Conservation (phyloP, 1,140 invertebrate species). For the Ridgeia piscesae region DNA sequence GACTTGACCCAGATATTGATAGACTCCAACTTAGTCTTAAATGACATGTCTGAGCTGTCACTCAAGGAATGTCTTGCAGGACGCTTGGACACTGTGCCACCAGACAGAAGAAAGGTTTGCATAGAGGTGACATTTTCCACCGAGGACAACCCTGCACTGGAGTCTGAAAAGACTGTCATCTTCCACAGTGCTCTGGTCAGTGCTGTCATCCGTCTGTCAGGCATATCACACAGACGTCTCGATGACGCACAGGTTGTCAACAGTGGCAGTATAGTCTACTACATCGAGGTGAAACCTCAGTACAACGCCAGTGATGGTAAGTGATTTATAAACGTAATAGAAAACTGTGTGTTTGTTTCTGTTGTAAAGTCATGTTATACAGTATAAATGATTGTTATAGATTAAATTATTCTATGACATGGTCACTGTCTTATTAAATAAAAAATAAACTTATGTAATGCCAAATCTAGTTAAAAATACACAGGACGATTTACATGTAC, state of each 20-base stretch:
- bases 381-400: too few species aligned
- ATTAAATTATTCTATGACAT: too few species aligned
- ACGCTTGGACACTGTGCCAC: not conserved
- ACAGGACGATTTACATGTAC: too few species aligned
- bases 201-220: not conserved
- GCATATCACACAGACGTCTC: not conserved
- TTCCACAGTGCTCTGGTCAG: not conserved
- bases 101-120: not conserved
- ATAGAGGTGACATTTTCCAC: not conserved
- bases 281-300: not conserved
- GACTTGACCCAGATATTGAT: too few species aligned
- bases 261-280: not conserved
- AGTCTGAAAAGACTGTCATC: not conserved
- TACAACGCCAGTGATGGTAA: not conserved
- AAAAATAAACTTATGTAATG: too few species aligned
- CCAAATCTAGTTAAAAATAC: too few species aligned
- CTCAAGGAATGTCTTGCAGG: not conserved
- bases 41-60: too few species aligned
- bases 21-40: too few species aligned
- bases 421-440: too few species aligned
- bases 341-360: too few species aligned
- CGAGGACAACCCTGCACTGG: not conserved
- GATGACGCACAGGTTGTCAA: not conserved
- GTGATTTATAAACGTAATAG: not conserved
- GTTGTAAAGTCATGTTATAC: too few species aligned